phyloP scores from a whole-genome alignment of 35 echinoderm and acorn worm species.

The Stichopus chloronotus region DNA sequence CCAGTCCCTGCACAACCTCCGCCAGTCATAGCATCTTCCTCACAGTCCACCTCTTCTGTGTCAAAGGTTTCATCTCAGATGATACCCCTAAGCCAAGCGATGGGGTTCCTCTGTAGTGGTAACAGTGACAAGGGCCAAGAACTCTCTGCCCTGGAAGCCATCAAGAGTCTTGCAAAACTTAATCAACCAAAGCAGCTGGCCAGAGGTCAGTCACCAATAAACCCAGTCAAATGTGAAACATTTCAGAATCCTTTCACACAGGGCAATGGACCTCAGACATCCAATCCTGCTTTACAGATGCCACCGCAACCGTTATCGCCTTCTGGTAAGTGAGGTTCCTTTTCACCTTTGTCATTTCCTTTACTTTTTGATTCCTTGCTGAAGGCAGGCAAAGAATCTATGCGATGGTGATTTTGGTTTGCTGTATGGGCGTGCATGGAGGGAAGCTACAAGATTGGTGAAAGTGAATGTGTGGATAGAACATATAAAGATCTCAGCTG shows the following conservation, averaged over 20 bases:
- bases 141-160: slow-evolving; percentile 65
- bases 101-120: slow-evolving; percentile 35
- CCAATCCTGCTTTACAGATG: slow-evolving; percentile 54
- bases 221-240: slow-evolving; percentile 27
- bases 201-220: slow-evolving; percentile 15
- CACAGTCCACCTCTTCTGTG: background rate
- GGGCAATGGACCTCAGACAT: slow-evolving; percentile 29
- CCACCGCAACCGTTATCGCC: slow-evolving; percentile 38
- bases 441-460: too few relatives aligned
- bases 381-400: too few relatives aligned
- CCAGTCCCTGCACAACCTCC: background rate
- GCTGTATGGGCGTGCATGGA: background rate
- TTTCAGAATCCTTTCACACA: slow-evolving; percentile 36
- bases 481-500: too few relatives aligned
- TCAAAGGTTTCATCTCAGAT: background rate
- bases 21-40: background rate
- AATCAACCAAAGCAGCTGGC: slow-evolving; percentile 55
- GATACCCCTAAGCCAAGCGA: slow-evolving; percentile 42
- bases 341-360: background rate
- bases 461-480: too few relatives aligned
- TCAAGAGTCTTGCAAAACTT: slow-evolving; percentile 58
- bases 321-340: slow-evolving; percentile 5
- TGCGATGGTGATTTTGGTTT: too few relatives aligned
- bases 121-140: slow-evolving; percentile 42
- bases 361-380: background rate